Base-by-base conservation (phyloP, 2,113 vertebrate species). In the Cyanistes caeruleus region DNA sequence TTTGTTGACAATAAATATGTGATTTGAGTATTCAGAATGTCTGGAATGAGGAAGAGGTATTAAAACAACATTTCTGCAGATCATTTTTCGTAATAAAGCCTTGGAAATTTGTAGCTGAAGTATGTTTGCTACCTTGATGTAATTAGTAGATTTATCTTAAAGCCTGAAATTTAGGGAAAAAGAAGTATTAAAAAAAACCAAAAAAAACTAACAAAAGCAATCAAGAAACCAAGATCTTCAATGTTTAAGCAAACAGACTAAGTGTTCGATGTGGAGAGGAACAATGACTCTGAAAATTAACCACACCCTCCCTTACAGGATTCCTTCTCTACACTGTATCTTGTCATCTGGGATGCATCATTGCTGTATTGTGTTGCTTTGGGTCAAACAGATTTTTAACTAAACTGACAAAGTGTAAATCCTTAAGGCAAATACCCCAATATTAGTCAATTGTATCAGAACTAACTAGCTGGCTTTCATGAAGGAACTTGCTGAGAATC, bases 121-220 rank as follows among this genome's bases (percentile, higher is more conserved):
- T 53, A 18, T 28, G 72, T 86, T 97, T 93, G 64, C 92, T 91
- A 58, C 49, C 52, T 65, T 77, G 2, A 25, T 24, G 24, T 74
- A 93, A 97, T 72, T 76, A 88, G 76, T n/a, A 84, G 49, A 52
- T 55, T 41, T 96, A 86, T 78, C 35, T 27, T 39, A 62, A 79
- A 52, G 44, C 13, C 28, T 77, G 46, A 80, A 80, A 72, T 76
- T 21, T 27, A 28, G 30, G 23, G 30, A 2, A 11, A 23, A 51
- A 31, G 4, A 48, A 21, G 7, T 81, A 56, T 56, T 58, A 5
- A 33, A 11, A 46, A 27, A 70, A 31, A 7, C 7, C 5, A 46
- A n/a, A n/a, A n/a, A n/a, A n/a, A 70, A 78, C 37, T 39, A 39
- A 39, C 39, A 39, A 39, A 39, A 77, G 18, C 31, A 86, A 51